A percentile compares a stretch with the other conserved stretches of the same genome.
Conservation (phyloP, 2,797 vertebrate species). For the Salarias fasciatus region DNA sequence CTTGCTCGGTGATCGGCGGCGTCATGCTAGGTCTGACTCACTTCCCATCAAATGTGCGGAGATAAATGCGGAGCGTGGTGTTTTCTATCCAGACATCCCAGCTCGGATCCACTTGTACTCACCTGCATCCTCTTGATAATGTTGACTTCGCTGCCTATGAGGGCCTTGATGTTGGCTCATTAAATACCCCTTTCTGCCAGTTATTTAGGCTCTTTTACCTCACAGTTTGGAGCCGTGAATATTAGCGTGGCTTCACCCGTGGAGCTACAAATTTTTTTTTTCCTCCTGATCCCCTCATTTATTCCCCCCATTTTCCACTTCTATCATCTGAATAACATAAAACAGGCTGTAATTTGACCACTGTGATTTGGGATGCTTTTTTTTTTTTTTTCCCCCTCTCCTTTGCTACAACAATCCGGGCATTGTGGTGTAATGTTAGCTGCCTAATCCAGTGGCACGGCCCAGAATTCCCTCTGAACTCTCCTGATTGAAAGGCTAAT, state of each 20-base stretch:
- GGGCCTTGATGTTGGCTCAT: constrained; percentile 59
- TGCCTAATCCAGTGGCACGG: too few relatives aligned
- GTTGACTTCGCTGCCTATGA: constrained; percentile 49
- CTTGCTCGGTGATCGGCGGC: constrained; percentile 33
- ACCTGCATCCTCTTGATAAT: constrained; percentile 71
- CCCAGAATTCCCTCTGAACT: constrained; percentile 58
- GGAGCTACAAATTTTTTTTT: constrained; percentile 16
- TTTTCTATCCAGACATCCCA: constrained; percentile 36
- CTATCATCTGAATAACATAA: constrained; percentile 52
- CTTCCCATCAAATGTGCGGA: constrained; percentile 38
- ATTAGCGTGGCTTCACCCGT: background rate
- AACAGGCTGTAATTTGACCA: constrained; percentile 62
- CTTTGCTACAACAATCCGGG: too few relatives aligned
- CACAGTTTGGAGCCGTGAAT: constrained; percentile 45
- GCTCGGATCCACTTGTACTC: constrained; percentile 62
- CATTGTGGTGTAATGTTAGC: too few relatives aligned
- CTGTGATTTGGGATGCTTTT: constrained; percentile 53
- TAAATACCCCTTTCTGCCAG: constrained; percentile 54
- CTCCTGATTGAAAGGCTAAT: constrained; percentile 29
- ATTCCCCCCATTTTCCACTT: constrained; percentile 33
- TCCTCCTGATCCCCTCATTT: constrained; percentile 15
- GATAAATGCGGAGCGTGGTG: constrained; percentile 45
- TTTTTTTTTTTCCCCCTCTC: constrained; percentile 2
- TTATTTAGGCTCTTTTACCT: constrained; percentile 63
- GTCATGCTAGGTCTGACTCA: constrained; percentile 55